Conservation (phyloP, 1,140 invertebrate genomes). For the Dysdera silvatica region DNA sequence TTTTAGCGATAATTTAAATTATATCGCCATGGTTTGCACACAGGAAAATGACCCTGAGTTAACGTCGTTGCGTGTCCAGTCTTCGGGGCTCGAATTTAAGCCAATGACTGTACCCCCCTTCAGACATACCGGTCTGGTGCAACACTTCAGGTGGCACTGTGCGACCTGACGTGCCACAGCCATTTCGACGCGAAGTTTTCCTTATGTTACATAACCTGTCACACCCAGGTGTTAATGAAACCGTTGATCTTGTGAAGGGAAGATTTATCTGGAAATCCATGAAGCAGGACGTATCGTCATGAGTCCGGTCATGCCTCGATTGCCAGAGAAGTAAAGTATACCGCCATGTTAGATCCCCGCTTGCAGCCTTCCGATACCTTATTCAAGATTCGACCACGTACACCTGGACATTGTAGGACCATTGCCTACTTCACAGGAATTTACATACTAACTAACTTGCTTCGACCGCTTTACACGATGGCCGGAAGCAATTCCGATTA, state of each 20-base stretch:
- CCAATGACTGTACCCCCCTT: neutral
- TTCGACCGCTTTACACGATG: neutral
- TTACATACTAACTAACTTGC: neutral
- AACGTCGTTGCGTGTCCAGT: neutral
- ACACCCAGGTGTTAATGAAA: constrained; percentile 10
- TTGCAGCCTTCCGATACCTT: neutral
- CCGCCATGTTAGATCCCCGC: neutral
- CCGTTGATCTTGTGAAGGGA: neutral
- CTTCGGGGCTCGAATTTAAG: neutral
- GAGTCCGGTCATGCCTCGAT: neutral
- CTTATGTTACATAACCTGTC: neutral
- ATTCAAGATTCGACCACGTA: neutral
- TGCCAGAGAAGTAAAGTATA: neutral
- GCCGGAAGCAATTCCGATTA: neutral
- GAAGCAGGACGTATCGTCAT: neutral
- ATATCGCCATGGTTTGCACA: neutral
- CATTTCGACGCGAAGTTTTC: constrained; percentile 16
- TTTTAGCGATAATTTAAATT: neutral
- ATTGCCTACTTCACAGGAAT: neutral
- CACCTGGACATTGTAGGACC: neutral
- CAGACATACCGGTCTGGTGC: neutral
- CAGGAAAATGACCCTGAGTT: constrained; percentile 3
- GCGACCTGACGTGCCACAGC: constrained; percentile 2
- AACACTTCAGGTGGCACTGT: neutral
- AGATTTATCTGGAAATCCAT: neutral